These are phyloP conservation scores for Takifugu flavidus DNA, from an alignment of 2,113 vertebrate genomes.

Conservation along the genomic window DNA sequence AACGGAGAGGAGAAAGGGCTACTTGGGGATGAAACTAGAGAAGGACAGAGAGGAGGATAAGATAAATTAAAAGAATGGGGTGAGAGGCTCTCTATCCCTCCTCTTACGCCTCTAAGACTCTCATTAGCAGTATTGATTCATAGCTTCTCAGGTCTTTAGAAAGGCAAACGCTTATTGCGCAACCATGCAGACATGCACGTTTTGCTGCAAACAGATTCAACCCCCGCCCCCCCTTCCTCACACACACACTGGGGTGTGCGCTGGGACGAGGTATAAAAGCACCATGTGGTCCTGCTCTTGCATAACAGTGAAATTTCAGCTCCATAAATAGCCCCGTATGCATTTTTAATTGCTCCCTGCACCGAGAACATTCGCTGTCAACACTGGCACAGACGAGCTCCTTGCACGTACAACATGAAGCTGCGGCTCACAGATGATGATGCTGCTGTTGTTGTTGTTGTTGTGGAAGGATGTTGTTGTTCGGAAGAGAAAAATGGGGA, in stretches of 20 bases:
- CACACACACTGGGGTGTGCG: conserved; percentile 11
- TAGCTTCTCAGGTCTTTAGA: conserved; percentile 68
- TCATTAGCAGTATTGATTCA: conserved; percentile 74
- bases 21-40: neutral
- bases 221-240: conserved; percentile 5
- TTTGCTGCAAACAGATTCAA: conserved; percentile 4
- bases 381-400: neutral
- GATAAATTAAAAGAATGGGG: conserved; percentile 60
- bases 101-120: conserved; percentile 63
- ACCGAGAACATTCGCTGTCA: conserved; percentile 21
- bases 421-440: too few relatives aligned
- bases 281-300: conserved; percentile 12
- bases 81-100: conserved; percentile 62
- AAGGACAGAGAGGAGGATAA: conserved; percentile 27
- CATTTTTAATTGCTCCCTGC: conserved; percentile 59
- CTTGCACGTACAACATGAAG: too few relatives aligned
- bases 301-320: conserved; percentile 39
- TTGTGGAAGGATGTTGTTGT: too few relatives aligned
- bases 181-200: conserved; percentile 14
- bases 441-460: neutral
- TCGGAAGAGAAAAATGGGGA: too few relatives aligned
- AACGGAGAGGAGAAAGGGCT: neutral
- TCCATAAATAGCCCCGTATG: conserved; percentile 60
- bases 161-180: conserved; percentile 58
- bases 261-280: conserved; percentile 23